Base-by-base conservation (phyloP, 92 coral and sea anemone genomes). In the Plumapathes pennacea region DNA sequence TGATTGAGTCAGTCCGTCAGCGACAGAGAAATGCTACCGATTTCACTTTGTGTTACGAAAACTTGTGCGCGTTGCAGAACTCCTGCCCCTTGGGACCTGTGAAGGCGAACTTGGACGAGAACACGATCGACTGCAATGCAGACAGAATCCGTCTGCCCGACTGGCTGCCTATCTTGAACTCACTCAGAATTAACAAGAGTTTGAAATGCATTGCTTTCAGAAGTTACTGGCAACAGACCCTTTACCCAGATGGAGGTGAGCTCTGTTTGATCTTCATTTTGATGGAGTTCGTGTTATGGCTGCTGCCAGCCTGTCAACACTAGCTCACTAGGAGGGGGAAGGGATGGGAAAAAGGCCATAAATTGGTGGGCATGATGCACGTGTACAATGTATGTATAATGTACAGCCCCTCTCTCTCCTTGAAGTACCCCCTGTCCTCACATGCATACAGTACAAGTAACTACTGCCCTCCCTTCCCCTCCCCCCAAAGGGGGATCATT, bases 181-280 rank as follows among this genome's bases (percentile, higher is more conserved):
- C 99, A 2, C 41, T 90, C 37, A 84, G 54, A 68, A 94, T 94
- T 23, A 94, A 94, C 75, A 94, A 77, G 57, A 68, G 67, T 6
- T 77, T 94, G 43, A 89, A 69, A 29, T 55, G 69, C 40, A 61
- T 94, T 25, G 95, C 97, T 3, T 81, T 94, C 39, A 78, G 97
- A 59, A 94, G 99, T 50, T 94, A 66, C 48, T 94, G 99, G 99
- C 97, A 94, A 51, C 95, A 94, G 60, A 84, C 85, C 0, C 66
- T 94, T 8, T 89, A 66, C 25, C 95, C 95, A 2, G 77, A 78
- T 32, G 89, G 69, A 56, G 95, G 95, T 85, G 61, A 37, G 34
- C 30, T 32, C 5, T 24, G 25, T 15, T 11, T 18, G 14, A 21
- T 7, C n/a, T n/a, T n/a, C n/a, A n/a, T n/a, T n/a, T n/a, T n/a